phyloP scores from a whole-genome alignment of 2,888 invertebrate species.

The Monoplex corrugatus region DNA sequence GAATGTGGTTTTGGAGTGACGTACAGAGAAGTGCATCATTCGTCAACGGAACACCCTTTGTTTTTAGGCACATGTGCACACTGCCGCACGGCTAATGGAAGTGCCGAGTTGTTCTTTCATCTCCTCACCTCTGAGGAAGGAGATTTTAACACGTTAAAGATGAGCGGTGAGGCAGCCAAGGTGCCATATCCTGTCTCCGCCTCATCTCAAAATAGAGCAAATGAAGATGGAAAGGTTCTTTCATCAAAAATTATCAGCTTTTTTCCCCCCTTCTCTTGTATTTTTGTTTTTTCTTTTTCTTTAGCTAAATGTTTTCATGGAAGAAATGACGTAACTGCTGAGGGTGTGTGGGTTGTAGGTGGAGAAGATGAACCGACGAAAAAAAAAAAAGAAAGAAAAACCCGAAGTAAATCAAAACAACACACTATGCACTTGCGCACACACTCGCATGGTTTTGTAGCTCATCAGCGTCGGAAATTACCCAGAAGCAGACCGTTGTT shows the following conservation, averaged over 20 bases:
- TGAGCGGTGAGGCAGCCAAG: background rate
- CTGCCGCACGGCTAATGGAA: constrained; percentile 31
- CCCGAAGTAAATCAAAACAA: too few species aligned
- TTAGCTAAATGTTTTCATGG: too few species aligned
- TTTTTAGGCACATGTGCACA: constrained; percentile 15
- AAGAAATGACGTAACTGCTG: too few species aligned
- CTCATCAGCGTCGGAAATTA: too few species aligned
- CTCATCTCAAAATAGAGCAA: background rate
- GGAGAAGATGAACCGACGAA: too few species aligned
- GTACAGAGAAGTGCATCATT: background rate
- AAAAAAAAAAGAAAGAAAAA: too few species aligned
- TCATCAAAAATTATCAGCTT: background rate
- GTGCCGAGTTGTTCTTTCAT: constrained; percentile 19
- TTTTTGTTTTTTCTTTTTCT: too few species aligned
- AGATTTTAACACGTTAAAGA: background rate
- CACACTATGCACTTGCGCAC: too few species aligned
- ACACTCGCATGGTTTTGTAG: too few species aligned
- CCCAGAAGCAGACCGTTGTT: too few species aligned
- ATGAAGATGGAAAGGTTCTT: background rate
- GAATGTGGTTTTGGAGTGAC: too few species aligned
- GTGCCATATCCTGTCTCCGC: background rate
- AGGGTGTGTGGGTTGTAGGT: too few species aligned
- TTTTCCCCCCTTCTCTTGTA: background rate
- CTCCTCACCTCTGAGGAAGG: background rate
- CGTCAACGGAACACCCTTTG: background rate